Base-by-base conservation (phyloP, 2,113 vertebrate species). In the Chroicocephalus ridibundus region DNA sequence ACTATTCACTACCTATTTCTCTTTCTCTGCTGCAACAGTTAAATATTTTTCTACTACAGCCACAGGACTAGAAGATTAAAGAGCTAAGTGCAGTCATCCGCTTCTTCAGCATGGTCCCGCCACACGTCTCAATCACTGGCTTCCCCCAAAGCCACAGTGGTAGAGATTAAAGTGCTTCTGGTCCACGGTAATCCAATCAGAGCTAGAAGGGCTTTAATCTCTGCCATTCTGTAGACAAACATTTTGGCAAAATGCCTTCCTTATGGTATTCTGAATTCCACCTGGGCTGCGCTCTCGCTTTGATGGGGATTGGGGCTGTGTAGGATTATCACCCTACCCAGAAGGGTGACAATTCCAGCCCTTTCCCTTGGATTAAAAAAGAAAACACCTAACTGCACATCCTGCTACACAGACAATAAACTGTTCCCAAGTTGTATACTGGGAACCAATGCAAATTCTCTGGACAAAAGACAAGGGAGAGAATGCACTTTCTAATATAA, bases 141-240 rank as follows among this genome's bases (percentile, higher is more conserved):
- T 93, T 90, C 62, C 93, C 68, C 49, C 89, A 90, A 68, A 89
- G 72, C 38, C 96, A 92, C 93, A 92, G 93, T 55, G 51, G 85
- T 92, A 36, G 86, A 97, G 96, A 97, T 97, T 95, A 96, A 97
- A 97, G 94, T 62, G 95, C 92, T 97, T 96, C 93, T 96, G 94
- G 91, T 95, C 95, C 66, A 29, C 27, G 65, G 90, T 96, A 97
- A 98, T 97, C 96, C 97, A 97, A 94, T 97, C 97, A 97, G 96
- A 94, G 88, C 92, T 93, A 52, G 82, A 94, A 82, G 44, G 51
- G 72, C 93, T 97, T 95, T 96, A 90, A 84, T 94, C 92, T 95
- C 95, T 77, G 91, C 92, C 90, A 29, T 90, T 91, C 70, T 65
- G 55, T 79, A 61, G 77, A 96, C 90, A 96, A 96, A 95, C 72